phyloP scores from a whole-genome alignment of 2,113 vertebrate species.

The Campylomormyrus tamandua region DNA sequence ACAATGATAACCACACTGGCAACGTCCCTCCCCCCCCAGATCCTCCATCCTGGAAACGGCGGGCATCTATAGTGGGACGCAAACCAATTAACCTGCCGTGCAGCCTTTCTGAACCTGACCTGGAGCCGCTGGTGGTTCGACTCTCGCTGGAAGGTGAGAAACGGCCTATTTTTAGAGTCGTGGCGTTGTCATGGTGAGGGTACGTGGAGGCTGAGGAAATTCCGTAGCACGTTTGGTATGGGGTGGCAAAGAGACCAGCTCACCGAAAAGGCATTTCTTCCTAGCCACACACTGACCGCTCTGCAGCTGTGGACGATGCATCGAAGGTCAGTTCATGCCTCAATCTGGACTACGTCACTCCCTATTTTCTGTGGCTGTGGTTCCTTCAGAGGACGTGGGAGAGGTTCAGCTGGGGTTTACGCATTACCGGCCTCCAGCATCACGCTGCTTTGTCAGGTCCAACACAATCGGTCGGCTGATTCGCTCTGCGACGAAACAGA shows the following conservation, averaged over 20 bases:
- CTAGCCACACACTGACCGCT: not conserved
- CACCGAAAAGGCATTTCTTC: not conserved
- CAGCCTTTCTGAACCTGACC: not conserved
- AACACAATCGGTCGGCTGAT: not conserved
- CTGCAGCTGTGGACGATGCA: not conserved
- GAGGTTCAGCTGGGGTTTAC: not conserved
- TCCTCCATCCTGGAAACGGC: not conserved
- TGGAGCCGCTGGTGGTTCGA: not conserved
- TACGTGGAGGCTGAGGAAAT: not conserved
- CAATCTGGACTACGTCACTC: not conserved
- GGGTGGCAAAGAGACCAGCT: not conserved
- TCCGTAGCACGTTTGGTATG: not conserved
- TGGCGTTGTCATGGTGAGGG: not conserved
- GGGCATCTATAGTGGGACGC: not conserved
- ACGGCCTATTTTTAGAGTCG: not conserved
- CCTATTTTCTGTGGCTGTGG: not conserved
- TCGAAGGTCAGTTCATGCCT: not conserved
- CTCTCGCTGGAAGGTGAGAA: constrained; percentile 1
- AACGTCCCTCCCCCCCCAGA: not conserved
- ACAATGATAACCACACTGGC: not conserved
- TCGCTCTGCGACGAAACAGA: not conserved
- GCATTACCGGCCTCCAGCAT: not conserved
- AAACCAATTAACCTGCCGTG: constrained; percentile 11
- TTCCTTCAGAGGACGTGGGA: not conserved
- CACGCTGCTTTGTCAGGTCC: not conserved